These are phyloP conservation scores for Chamaea fasciata DNA, from an alignment of 2,113 vertebrate genomes.

Conservation along the genomic window DNA sequence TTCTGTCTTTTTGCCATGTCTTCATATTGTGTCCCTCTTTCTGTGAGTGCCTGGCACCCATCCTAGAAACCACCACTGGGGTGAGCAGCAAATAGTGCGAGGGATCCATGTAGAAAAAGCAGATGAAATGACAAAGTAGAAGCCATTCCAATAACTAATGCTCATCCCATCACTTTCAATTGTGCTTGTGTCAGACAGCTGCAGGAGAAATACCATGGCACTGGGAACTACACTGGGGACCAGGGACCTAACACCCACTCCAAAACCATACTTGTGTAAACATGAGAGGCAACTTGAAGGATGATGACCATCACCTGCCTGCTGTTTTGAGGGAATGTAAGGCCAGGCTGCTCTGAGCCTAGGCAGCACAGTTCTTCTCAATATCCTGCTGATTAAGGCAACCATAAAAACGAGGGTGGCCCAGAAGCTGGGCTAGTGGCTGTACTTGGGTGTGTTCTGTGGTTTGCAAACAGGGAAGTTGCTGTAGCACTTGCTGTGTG, in stretches of 20 bases:
- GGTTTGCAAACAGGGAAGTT: fast-evolving
- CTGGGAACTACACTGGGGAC: neutral
- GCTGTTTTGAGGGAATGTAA: neutral
- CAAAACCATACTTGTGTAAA: neutral
- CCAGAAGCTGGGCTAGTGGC: fast-evolving
- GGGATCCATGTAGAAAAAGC: neutral
- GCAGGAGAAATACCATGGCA: neutral
- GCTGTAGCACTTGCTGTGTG: fast-evolving
- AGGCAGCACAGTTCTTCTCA: neutral
- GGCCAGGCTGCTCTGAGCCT: neutral
- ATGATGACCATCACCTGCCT: neutral
- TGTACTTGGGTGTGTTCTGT: fast-evolving
- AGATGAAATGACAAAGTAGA: neutral
- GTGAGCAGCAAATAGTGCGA: fast-evolving
- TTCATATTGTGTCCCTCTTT: neutral
- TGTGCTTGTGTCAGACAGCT: neutral
- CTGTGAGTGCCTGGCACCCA: neutral
- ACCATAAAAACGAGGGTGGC: fast-evolving
- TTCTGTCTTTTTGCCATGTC: neutral
- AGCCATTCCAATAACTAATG: neutral
- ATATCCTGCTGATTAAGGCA: neutral
- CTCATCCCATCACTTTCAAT: neutral
- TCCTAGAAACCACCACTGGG: neutral
- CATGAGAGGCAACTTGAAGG: neutral
- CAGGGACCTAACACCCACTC: neutral